phyloP scores from a whole-genome alignment of 2,113 vertebrate species.

The Catagonus wagneri region DNA sequence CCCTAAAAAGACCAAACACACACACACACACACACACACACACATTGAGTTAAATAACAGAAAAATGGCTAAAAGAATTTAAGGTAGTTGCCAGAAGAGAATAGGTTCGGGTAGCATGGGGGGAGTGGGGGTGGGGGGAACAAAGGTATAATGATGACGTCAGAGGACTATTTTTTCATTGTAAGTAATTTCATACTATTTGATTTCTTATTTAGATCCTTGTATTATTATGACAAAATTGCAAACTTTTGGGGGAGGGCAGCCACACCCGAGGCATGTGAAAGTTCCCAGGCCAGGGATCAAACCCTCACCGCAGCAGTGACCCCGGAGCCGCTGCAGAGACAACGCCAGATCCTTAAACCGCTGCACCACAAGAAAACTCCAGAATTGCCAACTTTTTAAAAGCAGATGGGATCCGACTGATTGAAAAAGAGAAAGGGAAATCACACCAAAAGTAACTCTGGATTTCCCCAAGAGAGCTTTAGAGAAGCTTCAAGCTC shows the following conservation, averaged over 20 bases:
- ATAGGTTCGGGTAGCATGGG: not conserved
- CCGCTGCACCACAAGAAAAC: no score
- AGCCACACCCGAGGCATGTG: no score
- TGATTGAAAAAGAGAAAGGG: not conserved
- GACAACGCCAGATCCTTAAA: no score
- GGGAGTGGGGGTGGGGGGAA: rapidly evolving
- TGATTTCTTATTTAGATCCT: not conserved
- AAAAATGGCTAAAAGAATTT: not conserved
- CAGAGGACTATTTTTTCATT: not conserved
- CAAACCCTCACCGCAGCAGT: no score
- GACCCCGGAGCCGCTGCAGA: no score
- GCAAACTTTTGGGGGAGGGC: not conserved
- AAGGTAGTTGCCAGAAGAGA: not conserved
- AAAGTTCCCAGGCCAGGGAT: no score
- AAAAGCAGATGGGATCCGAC: not conserved
- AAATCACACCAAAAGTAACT: not conserved
- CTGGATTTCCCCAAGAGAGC: not conserved
- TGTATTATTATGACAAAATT: not conserved
- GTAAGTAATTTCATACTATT: not conserved
- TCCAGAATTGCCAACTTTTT: not conserved
- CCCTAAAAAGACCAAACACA: no score
- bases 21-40: no score
- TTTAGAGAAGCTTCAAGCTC: not conserved
- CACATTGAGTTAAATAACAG: not conserved
- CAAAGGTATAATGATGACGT: not conserved